Conservation (phyloP, 1,140 invertebrate species). For the Bicyclus anynana region DNA sequence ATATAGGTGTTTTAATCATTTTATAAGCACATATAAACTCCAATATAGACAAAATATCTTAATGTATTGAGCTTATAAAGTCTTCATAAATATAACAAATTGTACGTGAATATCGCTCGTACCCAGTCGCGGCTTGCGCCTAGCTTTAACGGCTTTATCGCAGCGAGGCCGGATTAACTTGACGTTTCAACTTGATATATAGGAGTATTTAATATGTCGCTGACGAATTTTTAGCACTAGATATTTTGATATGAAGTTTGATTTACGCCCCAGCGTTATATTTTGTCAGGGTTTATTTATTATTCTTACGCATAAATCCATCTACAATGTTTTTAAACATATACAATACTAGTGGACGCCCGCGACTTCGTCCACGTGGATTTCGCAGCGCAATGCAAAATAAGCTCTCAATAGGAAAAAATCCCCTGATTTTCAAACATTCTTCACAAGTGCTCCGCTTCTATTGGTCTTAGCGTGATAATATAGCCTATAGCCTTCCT, state of each 20-base stretch:
- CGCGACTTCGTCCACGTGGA: too few species aligned
- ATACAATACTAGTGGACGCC: too few species aligned
- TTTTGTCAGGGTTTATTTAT: neutral
- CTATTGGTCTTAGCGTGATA: too few species aligned
- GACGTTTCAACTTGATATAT: neutral
- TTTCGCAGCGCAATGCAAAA: too few species aligned
- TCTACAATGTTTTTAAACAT: neutral
- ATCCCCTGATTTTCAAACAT: too few species aligned
- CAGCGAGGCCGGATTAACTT: neutral
- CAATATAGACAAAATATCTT: too few species aligned
- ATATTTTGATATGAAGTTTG: neutral
- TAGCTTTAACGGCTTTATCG: neutral
- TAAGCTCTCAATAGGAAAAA: too few species aligned
- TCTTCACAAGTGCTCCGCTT: too few species aligned
- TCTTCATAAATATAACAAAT: neutral
- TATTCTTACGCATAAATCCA: neutral
- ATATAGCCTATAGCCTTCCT: too few species aligned
- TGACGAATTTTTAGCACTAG: neutral
- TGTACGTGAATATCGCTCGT: neutral
- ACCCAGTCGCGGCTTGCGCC: neutral
- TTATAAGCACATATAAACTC: too few species aligned
- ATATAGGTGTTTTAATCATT: too few species aligned
- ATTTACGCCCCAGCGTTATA: neutral
- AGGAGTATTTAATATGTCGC: neutral
- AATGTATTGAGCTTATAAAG: too few species aligned